A percentile compares a stretch with the other conserved stretches of the same genome.
These are phyloP conservation scores for Eurois occulta DNA, from an alignment of 2,888 invertebrate species.

Conservation along the genomic window DNA sequence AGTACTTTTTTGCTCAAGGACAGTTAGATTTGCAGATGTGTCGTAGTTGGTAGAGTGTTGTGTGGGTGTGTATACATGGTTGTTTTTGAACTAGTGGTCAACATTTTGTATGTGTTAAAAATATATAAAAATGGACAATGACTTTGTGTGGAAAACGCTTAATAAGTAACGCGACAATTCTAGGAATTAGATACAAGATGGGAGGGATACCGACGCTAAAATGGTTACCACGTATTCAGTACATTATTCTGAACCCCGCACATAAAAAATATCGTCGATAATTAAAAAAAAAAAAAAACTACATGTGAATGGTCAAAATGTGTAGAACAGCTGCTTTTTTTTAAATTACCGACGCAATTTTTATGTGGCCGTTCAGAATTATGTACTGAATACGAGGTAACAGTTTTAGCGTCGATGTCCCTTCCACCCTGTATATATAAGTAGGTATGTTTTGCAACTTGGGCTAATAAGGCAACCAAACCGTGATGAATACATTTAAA, in stretches of 20 bases:
- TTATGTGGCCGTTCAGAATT: no score
- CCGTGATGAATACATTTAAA: neutral
- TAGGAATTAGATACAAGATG: neutral
- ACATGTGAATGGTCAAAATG: no score
- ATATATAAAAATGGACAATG: neutral
- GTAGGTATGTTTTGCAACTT: neutral
- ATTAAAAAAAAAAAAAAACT: no score
- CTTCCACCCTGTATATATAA: neutral
- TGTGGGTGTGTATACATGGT: neutral
- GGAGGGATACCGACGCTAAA: no score
- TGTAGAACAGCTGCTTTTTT: no score
- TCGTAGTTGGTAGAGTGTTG: neutral
- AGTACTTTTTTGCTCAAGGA: constrained; percentile 64
- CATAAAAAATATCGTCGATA: no score
- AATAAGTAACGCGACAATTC: neutral
- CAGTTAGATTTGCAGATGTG: neutral
- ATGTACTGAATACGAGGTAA: no score
- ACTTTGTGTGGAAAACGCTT: neutral
- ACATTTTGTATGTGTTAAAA: neutral
- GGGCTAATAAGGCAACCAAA: neutral
- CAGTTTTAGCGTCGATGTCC: no score
- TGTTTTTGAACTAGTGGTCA: neutral
- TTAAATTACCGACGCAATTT: no score
- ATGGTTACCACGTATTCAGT: no score
- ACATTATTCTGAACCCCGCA: no score